phyloP scores from a whole-genome alignment of 2,888 invertebrate genomes.

The Lepidonotus clava region DNA sequence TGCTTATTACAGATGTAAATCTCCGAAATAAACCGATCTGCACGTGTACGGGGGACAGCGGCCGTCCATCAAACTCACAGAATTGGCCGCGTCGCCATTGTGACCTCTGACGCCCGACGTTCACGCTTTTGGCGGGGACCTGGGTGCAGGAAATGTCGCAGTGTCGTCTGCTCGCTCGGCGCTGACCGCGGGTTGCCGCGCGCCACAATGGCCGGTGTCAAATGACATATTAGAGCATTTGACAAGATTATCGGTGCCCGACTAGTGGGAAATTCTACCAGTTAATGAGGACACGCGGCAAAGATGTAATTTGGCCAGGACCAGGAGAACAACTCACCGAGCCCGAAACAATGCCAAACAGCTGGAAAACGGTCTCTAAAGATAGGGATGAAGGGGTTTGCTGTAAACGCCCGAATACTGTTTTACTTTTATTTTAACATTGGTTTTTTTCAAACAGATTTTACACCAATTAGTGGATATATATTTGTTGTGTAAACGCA shows the following conservation, averaged over 20 bases:
- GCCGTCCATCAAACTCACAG: neutral
- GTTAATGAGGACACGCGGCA: conserved; percentile 7
- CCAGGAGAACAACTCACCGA: no score
- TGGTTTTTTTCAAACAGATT: no score
- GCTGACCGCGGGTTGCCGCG: neutral
- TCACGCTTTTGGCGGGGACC: neutral
- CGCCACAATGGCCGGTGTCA: conserved; percentile 42
- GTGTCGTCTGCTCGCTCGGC: conserved; percentile 20
- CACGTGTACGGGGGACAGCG: neutral
- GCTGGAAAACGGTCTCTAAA: no score
- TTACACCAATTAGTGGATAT: no score
- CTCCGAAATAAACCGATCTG: conserved; percentile 22
- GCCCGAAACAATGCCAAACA: no score
- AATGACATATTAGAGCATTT: conserved; percentile 24
- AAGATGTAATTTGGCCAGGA: neutral
- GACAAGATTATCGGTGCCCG: neutral
- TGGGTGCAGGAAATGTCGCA: neutral
- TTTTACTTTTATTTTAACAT: no score
- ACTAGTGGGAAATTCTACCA: conserved; percentile 21
- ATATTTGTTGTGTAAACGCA: no score
- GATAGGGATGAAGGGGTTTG: no score
- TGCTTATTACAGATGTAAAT: conserved; percentile 40
- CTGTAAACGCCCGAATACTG: no score
- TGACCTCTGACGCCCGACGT: no score
- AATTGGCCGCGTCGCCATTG: neutral